These are phyloP conservation scores for Pipra filicauda DNA, from an alignment of 2,113 vertebrate species.

Conservation along the genomic window DNA sequence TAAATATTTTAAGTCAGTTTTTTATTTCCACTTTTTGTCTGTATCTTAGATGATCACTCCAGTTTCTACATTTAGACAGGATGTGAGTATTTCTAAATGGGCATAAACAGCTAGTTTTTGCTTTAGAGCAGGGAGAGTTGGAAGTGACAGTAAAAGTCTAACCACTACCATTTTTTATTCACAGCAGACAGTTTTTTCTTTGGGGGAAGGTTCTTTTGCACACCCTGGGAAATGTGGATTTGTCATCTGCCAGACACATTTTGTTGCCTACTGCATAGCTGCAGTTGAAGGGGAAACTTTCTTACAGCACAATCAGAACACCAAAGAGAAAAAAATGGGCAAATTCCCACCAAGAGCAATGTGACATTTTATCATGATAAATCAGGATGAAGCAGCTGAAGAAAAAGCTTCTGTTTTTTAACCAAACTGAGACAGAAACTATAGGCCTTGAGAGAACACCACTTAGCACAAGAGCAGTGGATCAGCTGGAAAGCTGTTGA, in stretches of 20 bases:
- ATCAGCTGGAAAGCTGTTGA: not conserved
- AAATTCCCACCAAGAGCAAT: not conserved
- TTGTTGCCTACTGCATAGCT: not conserved
- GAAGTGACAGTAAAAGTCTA: not conserved
- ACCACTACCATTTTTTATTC: not conserved
- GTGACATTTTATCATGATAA: accelerated
- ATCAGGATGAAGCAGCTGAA: not conserved
- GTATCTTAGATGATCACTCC: not conserved
- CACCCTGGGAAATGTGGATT: not conserved
- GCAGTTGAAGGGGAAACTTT: not conserved
- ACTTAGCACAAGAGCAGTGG: not conserved
- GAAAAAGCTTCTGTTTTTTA: not conserved
- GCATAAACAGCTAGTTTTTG: not conserved
- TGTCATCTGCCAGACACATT: not conserved
- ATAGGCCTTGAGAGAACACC: not conserved
- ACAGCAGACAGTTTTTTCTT: not conserved
- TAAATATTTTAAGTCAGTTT: not conserved
- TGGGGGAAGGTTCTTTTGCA: accelerated
- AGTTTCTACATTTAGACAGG: not conserved
- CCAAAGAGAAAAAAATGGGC: not conserved
- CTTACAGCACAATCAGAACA: not conserved
- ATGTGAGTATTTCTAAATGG: not conserved
- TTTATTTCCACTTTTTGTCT: not conserved
- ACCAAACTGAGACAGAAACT: not conserved
- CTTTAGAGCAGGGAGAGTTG: not conserved